A percentile compares a stretch with the other conserved stretches of the same genome.
phyloP scores from a whole-genome alignment of 2,888 invertebrate species.

The Leptopilina myrica region DNA sequence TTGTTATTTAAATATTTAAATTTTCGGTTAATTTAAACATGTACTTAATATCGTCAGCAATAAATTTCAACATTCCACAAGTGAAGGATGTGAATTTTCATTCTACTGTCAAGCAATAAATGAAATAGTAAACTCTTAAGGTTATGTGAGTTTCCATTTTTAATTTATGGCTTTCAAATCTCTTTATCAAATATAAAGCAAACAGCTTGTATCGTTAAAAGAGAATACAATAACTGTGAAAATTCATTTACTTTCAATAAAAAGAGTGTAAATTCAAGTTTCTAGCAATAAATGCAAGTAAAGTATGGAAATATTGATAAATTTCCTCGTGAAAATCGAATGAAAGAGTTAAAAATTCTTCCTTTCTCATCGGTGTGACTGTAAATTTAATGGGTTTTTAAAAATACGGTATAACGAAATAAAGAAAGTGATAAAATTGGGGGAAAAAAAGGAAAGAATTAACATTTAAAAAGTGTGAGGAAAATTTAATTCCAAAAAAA shows the following conservation, averaged over 20 bases:
- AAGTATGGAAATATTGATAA: too few relatives aligned
- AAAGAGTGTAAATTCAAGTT: too few relatives aligned
- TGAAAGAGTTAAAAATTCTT: too few relatives aligned
- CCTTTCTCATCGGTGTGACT: too few relatives aligned
- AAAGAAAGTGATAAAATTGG: too few relatives aligned
- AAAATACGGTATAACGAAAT: too few relatives aligned
- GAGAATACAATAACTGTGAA: background rate
- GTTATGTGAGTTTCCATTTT: conserved; percentile 7
- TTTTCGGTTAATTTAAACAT: background rate
- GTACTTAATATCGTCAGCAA: background rate
- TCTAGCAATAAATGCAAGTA: too few relatives aligned
- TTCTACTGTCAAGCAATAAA: conserved; percentile 10
- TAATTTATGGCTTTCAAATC: background rate
- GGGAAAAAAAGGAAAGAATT: too few relatives aligned
- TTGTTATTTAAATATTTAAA: background rate
- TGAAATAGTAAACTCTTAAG: background rate
- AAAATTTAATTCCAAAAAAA: too few relatives aligned
- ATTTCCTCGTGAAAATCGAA: too few relatives aligned
- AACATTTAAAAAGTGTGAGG: too few relatives aligned
- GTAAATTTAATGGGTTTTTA: too few relatives aligned
- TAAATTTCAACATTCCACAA: background rate
- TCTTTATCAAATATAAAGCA: background rate
- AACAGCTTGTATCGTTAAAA: background rate
- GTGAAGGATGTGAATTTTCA: conserved; percentile 3
- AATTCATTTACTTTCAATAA: background rate